Base-by-base conservation (phyloP, 2,113 vertebrate genomes). In the Aldabrachelys gigantea region DNA sequence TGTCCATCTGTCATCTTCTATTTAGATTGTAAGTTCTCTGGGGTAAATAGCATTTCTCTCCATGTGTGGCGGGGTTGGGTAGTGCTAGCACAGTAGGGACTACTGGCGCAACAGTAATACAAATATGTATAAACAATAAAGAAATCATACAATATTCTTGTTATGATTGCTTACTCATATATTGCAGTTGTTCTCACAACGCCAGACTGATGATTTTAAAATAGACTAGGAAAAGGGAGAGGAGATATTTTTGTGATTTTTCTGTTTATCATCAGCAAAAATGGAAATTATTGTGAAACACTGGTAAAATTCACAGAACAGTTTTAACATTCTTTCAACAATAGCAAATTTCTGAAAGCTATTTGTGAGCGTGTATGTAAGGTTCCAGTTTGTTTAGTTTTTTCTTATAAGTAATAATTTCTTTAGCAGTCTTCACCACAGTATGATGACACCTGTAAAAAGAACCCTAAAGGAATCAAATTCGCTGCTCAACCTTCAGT, bases 371-470 rank as follows among this genome's bases (percentile, higher is more conserved):
- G 3, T 44, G 29, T 52, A 10, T 24, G 27, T 49, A 44, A 24
- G 76, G 69, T 91, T 87, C 79, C 47, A 8, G 4, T 89, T 89
- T 91, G 7, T 49, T 87, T 87, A 41, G 78, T 90, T 89, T 82
- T 44, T 53, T 49, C 86, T 59, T 65, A 29, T 88, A 87, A 82
- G 25, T 53, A 82, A 81, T 59, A 10, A 50, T 4, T 57, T 62
- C 0, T 12, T 38, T 79, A 49, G 81, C 75, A 44, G 17, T n/a
- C 85, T 87, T 82, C 27, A 31, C 22, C 38, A 19, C 22, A 6
- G 21, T 38, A 10, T 11, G 52, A 41, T 54, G 87, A 35, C 86
- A 8, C 31, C 84, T 76, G 81, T 83, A 82, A 90, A 79, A 81
- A 88, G 49, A 76, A 80, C 54, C 0, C 47, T 85, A 79, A 90